A percentile compares a stretch with the other conserved stretches of the same genome.
These are phyloP conservation scores for Dugesia japonica DNA, from an alignment of 2,888 invertebrate species.

Conservation along the genomic window DNA sequence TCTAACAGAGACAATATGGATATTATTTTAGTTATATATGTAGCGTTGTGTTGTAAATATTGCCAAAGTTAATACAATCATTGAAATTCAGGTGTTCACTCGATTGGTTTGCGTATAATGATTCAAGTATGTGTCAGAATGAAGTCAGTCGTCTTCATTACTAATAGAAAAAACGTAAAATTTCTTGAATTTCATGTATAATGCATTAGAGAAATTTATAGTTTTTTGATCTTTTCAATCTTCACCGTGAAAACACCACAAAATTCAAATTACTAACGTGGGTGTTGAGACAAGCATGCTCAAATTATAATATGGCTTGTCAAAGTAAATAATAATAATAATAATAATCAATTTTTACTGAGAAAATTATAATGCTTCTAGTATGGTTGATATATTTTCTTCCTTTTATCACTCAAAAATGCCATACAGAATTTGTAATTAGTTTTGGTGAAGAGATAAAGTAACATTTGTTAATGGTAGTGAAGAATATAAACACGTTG, in stretches of 20 bases:
- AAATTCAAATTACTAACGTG: background rate
- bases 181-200: background rate
- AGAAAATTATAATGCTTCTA: background rate
- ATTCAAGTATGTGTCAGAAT: background rate
- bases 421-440: background rate
- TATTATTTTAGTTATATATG: no score
- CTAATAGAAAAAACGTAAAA: background rate
- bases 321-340: no score
- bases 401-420: background rate
- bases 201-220: background rate
- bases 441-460: background rate
- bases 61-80: no score
- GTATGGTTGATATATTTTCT: slow-evolving; percentile 7
- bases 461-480: background rate
- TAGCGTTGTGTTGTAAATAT: no score
- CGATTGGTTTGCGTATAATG: background rate
- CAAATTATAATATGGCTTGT: slow-evolving; percentile 2
- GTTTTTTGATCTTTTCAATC: background rate
- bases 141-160: background rate
- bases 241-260: background rate
- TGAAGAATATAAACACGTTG: no score
- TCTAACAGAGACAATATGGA: no score
- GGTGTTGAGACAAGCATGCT: slow-evolving; percentile 5
- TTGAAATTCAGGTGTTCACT: background rate
- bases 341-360: no score